Conservation (phyloP, 2,797 vertebrate species). For the Spizella passerina region DNA sequence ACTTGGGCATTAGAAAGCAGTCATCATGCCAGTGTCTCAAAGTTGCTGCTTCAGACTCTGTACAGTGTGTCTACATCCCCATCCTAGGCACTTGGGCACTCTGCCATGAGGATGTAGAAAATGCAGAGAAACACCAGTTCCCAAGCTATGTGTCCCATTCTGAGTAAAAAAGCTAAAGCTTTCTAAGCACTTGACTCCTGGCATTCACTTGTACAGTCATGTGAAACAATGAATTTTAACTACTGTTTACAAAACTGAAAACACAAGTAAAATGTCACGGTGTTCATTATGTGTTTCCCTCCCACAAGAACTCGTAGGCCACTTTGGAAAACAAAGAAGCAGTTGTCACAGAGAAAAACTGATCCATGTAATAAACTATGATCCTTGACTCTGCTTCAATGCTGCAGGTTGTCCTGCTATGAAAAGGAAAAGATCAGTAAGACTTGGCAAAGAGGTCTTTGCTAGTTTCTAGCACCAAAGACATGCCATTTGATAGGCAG, state of each 20-base stretch:
- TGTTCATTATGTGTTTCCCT: background rate
- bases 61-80: background rate
- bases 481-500: background rate
- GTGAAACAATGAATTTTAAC: constrained; percentile 19
- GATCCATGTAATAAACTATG: background rate
- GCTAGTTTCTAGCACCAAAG: background rate
- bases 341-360: background rate
- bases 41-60: background rate
- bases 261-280: background rate
- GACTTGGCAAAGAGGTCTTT: background rate
- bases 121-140: background rate
- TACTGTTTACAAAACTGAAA: background rate
- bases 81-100: background rate
- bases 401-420: background rate
- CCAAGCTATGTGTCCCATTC: background rate
- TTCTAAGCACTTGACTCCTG: background rate
- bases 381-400: background rate
- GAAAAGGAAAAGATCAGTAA: background rate
- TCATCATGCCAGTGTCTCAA: background rate
- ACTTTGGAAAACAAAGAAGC: background rate
- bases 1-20: background rate
- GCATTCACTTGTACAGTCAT: background rate
- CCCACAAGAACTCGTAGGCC: background rate
- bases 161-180: background rate
- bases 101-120: background rate